These are phyloP conservation scores for Drosophila aldrichi DNA, from an alignment of 2,888 invertebrate species.

Conservation along the genomic window DNA sequence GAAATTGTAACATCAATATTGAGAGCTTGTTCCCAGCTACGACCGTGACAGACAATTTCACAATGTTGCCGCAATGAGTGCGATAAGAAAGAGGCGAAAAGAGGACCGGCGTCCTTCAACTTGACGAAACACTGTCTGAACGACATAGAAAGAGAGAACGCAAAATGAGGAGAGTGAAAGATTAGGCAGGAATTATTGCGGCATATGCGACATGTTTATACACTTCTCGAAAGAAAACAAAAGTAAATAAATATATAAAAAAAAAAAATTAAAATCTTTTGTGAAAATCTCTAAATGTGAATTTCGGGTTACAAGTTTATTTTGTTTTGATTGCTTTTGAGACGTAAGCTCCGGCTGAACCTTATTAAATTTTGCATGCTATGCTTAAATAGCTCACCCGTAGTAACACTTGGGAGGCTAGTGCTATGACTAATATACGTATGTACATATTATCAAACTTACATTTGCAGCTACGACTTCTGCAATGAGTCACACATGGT, in stretches of 20 bases:
- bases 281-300: not conserved
- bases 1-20: conserved; percentile 15
- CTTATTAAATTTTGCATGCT: not conserved
- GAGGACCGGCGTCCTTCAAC: conserved; percentile 8
- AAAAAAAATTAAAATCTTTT: too few relatives aligned
- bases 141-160: not conserved
- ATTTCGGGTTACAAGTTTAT: not conserved
- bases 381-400: not conserved
- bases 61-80: conserved; percentile 12
- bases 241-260: not conserved
- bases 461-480: conserved; percentile 9
- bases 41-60: conserved; percentile 48
- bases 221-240: not conserved
- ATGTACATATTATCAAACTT: conserved; percentile 19
- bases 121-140: not conserved
- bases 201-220: not conserved
- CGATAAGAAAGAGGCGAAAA: conserved; percentile 18
- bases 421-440: conserved; percentile 6
- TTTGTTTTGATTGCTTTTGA: not conserved
- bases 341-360: not conserved
- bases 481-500: conserved; percentile 27
- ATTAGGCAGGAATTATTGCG: not conserved
- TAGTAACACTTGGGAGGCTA: not conserved
- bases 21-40: conserved; percentile 10
- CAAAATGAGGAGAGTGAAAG: not conserved